phyloP scores from a whole-genome alignment of 2,888 invertebrate genomes.

The Druceiella hillmani region DNA sequence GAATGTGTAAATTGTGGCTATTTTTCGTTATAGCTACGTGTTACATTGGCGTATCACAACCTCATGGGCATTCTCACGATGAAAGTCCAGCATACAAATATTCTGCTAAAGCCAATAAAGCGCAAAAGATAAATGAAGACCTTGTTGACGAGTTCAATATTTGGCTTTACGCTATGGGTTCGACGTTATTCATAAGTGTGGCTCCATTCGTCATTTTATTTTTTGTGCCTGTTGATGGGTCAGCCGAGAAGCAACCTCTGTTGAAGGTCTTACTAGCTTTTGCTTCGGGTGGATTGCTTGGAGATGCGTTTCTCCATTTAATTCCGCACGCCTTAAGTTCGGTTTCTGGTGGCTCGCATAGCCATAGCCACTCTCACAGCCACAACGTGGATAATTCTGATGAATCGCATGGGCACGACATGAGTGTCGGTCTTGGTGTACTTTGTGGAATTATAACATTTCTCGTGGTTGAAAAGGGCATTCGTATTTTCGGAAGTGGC shows the following conservation, averaged over 20 bases:
- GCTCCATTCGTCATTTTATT: constrained; percentile 92
- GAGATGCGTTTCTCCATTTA: constrained; percentile 97
- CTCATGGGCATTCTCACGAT: too few species aligned
- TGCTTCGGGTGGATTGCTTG: constrained; percentile 92
- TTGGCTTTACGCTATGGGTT: constrained; percentile 80
- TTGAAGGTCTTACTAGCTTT: constrained; percentile 89
- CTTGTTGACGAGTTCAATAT: constrained; percentile 33
- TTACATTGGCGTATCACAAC: too few species aligned
- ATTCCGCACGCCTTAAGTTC: constrained; percentile 87
- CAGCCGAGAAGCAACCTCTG: constrained; percentile 75
- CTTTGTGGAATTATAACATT: constrained; percentile 90
- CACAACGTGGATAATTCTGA: constrained; percentile 44
- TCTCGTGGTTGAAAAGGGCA: constrained; percentile 88
- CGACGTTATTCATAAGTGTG: constrained; percentile 90
- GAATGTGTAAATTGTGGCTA: too few species aligned
- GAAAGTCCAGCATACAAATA: too few species aligned
- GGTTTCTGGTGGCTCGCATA: constrained; percentile 36
- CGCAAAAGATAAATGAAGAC: too few species aligned
- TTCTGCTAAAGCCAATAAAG: too few species aligned
- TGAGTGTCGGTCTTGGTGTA: constrained; percentile 92
- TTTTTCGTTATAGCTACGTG: too few species aligned
- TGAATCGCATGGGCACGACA: constrained; percentile 65
- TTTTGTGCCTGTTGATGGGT: constrained; percentile 87
- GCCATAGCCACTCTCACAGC: constrained; percentile 49
- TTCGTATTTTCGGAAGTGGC: constrained; percentile 80